Conservation (phyloP, 2,113 vertebrate species). For the Chaetorhynchus papuensis region DNA sequence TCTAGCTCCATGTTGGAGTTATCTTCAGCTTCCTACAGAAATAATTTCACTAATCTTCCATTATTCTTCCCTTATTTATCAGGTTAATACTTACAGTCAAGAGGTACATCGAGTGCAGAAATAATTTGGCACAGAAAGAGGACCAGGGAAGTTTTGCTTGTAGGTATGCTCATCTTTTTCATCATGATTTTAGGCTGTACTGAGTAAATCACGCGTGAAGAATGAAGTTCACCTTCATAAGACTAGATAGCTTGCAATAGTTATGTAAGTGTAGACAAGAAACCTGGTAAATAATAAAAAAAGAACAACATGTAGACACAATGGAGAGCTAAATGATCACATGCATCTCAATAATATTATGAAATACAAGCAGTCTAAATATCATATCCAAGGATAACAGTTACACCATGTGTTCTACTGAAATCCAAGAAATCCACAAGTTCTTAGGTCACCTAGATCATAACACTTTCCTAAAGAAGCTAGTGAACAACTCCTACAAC, state of each 20-base stretch:
- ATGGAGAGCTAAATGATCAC: background rate
- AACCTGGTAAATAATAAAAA: constrained; percentile 50
- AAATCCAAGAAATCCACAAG: background rate
- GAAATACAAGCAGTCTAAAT: background rate
- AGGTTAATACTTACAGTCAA: constrained; percentile 87
- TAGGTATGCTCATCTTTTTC: constrained; percentile 68
- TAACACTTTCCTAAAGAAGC: background rate
- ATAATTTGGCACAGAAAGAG: constrained; percentile 81
- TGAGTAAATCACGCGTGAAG: constrained; percentile 62
- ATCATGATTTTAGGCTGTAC: constrained; percentile 75
- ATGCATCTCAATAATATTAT: background rate
- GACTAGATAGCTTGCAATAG: constrained; percentile 30
- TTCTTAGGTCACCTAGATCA: background rate
- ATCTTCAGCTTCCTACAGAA: background rate
- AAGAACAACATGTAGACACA: background rate
- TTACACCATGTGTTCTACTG: background rate
- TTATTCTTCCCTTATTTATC: background rate
- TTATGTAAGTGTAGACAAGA: constrained; percentile 39
- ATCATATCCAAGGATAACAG: background rate
- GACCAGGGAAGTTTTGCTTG: constrained; percentile 71
- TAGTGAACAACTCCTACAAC: background rate
- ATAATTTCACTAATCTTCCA: background rate
- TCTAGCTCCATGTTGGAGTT: background rate
- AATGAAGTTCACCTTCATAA: constrained; percentile 56
- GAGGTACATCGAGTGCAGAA: constrained; percentile 89